Conservation (phyloP, 2,888 invertebrate genomes). For the Tiphia femorata region DNA sequence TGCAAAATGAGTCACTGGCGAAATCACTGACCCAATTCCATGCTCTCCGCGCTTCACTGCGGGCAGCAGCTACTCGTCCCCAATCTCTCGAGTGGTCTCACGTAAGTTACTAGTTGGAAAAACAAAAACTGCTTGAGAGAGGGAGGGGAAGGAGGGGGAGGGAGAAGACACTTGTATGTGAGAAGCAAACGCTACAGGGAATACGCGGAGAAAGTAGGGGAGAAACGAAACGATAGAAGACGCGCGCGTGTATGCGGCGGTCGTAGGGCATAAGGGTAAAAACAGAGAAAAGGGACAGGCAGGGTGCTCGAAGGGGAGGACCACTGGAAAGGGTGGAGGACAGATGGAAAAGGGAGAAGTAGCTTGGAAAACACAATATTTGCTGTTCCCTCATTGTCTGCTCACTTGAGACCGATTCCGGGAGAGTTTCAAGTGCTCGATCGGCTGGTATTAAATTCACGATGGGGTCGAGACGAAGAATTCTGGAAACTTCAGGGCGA, state of each 20-base stretch:
- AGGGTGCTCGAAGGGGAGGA: slow-evolving; percentile 1
- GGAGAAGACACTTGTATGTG: too few relatives aligned
- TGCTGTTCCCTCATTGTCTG: slow-evolving; percentile 22
- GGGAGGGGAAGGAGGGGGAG: not conserved
- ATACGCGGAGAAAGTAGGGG: too few relatives aligned
- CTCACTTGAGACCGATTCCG: slow-evolving; percentile 17
- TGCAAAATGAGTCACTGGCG: slow-evolving; percentile 18
- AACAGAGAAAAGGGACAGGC: not conserved
- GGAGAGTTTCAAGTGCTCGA: slow-evolving; percentile 19
- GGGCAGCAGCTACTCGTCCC: too few relatives aligned
- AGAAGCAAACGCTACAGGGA: too few relatives aligned
- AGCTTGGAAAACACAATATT: slow-evolving; percentile 25
- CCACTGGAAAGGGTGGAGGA: slow-evolving; percentile 15
- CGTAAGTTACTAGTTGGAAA: not conserved
- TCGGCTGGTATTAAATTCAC: slow-evolving; percentile 20
- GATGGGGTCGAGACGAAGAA: not conserved
- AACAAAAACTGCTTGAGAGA: too few relatives aligned
- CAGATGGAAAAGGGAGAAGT: not conserved
- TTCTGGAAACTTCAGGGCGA: not conserved
- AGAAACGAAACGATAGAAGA: not conserved
- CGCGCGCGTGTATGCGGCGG: too few relatives aligned
- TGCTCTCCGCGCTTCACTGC: not conserved
- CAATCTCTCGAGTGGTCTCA: not conserved
- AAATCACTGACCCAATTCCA: not conserved
- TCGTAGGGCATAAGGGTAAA: not conserved